Evolutionary conservation across 2,888 invertebrate genomes (phyloP).

Genomic region (Clostera curtula): DNA sequence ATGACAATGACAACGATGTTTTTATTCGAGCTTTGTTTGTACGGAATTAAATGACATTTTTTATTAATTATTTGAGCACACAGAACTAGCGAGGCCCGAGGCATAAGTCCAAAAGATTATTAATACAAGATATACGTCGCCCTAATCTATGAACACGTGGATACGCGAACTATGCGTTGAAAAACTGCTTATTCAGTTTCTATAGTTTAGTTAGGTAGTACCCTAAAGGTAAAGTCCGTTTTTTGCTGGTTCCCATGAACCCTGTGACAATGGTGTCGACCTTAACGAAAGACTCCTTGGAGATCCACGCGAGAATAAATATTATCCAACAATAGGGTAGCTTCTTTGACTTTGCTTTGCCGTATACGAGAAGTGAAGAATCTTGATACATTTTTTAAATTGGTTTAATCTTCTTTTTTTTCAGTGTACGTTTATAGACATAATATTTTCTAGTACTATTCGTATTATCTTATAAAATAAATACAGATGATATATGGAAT

Average conservation of each 20-base stretch:
- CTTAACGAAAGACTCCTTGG: constrained; percentile 61
- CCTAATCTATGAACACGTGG: constrained; percentile 66
- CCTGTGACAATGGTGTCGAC: constrained; percentile 64
- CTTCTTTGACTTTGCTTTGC: constrained; percentile 65
- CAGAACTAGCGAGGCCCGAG: constrained; percentile 18
- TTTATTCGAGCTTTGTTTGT: no score
- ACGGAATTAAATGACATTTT: constrained; percentile 9
- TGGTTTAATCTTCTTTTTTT: background rate
- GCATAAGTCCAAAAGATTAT: constrained; percentile 56
- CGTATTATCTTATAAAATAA: no score
- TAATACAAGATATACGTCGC: constrained; percentile 38
- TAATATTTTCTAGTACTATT: no score
- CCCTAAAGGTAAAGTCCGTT: constrained; percentile 60
- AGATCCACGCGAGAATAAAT: constrained; percentile 73
- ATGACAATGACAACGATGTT: no score
- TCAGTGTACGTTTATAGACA: background rate
- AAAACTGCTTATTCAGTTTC: constrained; percentile 70
- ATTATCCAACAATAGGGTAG: constrained; percentile 67
- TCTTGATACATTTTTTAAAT: constrained; percentile 39
- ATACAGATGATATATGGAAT: no score
- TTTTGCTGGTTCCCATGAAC: constrained; percentile 74
- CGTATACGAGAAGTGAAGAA: constrained; percentile 12
- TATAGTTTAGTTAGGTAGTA: constrained; percentile 46
- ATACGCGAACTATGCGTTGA: constrained; percentile 44
- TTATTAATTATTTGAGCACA: constrained; percentile 30